Evolutionary conservation across 2,113 vertebrate species (phyloP).

Genomic region (Edolisoma coerulescens): DNA sequence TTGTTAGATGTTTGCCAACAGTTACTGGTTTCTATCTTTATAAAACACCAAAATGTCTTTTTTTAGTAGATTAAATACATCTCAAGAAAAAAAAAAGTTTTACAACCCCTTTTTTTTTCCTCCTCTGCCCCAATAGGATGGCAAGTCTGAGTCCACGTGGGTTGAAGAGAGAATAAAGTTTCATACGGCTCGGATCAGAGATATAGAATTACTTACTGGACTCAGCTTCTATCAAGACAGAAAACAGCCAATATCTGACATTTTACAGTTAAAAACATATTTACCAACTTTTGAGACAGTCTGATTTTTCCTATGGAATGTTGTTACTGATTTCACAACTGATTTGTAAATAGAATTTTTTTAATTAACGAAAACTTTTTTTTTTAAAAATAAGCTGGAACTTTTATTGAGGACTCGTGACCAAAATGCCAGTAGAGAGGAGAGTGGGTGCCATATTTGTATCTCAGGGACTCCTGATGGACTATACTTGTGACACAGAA

Average conservation of each 20-base stretch:
- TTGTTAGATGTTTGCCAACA: not conserved
- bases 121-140: slow-evolving; percentile 34
- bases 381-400: slow-evolving; percentile 6
- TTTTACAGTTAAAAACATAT: slow-evolving; percentile 88
- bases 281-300: slow-evolving; percentile 69
- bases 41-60: not conserved
- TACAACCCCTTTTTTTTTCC: not conserved
- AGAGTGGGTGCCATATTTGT: slow-evolving; percentile 44
- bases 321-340: not conserved
- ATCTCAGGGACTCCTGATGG: slow-evolving; percentile 70
- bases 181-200: slow-evolving; percentile 84
- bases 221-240: slow-evolving; percentile 93
- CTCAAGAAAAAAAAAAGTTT: not conserved
- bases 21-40: not conserved
- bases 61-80: not conserved
- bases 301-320: slow-evolving; percentile 43
- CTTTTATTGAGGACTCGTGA: slow-evolving; percentile 23
- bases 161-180: slow-evolving; percentile 83
- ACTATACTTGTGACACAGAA: not conserved
- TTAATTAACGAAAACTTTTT: not conserved
- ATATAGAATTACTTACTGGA: slow-evolving; percentile 90
- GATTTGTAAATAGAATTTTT: slow-evolving; percentile 46
- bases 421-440: slow-evolving; percentile 50
- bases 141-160: slow-evolving; percentile 72
- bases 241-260: slow-evolving; percentile 81